Percentiles rank a stretch among this genome's conserved stretches.
Evolutionary conservation across 2,888 invertebrate genomes (phyloP).

Genomic region (Eupithecia subfuscata): DNA sequence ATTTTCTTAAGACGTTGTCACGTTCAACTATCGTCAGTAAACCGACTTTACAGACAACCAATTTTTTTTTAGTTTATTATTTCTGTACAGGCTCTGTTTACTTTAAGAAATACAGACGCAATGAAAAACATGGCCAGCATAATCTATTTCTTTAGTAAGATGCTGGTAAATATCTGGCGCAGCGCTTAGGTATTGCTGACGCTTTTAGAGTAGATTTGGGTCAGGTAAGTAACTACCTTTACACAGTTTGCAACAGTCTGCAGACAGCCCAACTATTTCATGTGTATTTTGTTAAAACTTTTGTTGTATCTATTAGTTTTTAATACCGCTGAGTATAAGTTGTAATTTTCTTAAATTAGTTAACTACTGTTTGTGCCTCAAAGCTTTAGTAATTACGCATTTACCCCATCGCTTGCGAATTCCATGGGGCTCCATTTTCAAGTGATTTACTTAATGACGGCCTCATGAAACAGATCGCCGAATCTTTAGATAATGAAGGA

Average conservation of each 20-base stretch:
- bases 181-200: too few species aligned
- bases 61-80: too few species aligned
- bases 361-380: not conserved
- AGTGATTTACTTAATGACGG: conserved; percentile 42
- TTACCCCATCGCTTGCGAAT: conserved; percentile 22
- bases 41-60: too few species aligned
- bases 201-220: not conserved
- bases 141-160: not conserved
- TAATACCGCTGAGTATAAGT: not conserved
- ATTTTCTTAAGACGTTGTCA: too few species aligned
- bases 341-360: not conserved
- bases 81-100: too few species aligned
- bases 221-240: not conserved
- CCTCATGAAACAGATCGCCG: conserved; percentile 41
- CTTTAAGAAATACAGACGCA: not conserved
- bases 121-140: not conserved
- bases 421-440: conserved; percentile 31
- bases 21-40: too few species aligned
- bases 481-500: conserved; percentile 30
- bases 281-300: not conserved
- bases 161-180: not conserved
- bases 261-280: not conserved
- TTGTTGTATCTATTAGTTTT: not conserved
- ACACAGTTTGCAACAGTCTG: not conserved
- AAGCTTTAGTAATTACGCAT: conserved; percentile 2